Evolutionary conservation across 2,113 vertebrate genomes (phyloP).

Genomic region (Brachyistius frenatus): DNA sequence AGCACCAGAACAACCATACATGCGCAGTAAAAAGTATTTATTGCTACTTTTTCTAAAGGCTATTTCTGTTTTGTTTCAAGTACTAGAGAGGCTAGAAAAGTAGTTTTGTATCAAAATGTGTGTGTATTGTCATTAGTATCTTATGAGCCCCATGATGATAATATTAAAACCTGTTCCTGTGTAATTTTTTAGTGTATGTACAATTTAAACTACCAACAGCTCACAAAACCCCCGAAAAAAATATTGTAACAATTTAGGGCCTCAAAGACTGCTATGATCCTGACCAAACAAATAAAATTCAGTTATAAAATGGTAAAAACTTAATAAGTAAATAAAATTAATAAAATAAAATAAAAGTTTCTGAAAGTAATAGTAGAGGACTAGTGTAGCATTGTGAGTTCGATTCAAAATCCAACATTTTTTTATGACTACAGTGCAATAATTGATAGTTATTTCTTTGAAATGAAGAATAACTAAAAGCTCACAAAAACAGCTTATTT

Average conservation of each 20-base stretch:
- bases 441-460: constrained; percentile 19
- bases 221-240: background rate
- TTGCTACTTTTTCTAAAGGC: background rate
- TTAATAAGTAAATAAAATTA: background rate
- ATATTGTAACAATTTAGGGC: too few relatives aligned
- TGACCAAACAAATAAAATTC: background rate
- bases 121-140: background rate
- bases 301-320: background rate
- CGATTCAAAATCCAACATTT: background rate
- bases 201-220: background rate
- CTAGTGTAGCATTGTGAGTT: background rate
- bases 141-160: constrained; percentile 2
- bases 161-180: background rate
- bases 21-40: background rate
- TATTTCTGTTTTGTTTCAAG: background rate
- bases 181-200: background rate
- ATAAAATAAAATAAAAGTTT: too few relatives aligned
- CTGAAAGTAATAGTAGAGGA: background rate
- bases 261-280: too few relatives aligned
- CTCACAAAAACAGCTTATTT: constrained; percentile 54
- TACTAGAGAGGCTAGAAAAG: too few relatives aligned
- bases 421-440: background rate
- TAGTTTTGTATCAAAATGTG: background rate
- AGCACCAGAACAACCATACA: background rate
- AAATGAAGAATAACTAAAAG: constrained; percentile 16